These are phyloP conservation scores for Agrotis segetum DNA, from an alignment of 2,888 invertebrate species.

Conservation along the genomic window DNA sequence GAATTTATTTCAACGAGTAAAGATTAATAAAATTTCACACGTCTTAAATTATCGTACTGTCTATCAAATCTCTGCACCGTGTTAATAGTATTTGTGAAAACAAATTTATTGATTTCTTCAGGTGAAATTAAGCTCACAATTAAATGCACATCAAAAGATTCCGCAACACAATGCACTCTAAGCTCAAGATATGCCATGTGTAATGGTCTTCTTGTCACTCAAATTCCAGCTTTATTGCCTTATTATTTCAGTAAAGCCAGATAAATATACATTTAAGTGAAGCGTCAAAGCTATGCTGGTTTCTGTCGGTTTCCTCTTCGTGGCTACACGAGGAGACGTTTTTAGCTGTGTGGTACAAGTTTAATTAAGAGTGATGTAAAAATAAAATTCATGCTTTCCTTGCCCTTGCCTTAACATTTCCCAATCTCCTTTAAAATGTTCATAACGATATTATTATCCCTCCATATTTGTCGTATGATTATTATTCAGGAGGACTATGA, in stretches of 20 bases:
- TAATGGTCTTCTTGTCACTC: neutral
- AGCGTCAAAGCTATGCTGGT: slow-evolving; percentile 36
- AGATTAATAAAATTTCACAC: too few species aligned
- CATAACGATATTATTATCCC: too few species aligned
- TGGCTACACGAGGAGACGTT: slow-evolving; percentile 22
- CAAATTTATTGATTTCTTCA: neutral
- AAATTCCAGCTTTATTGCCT: slow-evolving; percentile 23
- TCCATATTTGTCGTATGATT: too few species aligned
- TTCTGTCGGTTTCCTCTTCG: slow-evolving; percentile 35
- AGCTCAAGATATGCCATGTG: neutral
- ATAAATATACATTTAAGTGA: slow-evolving; percentile 46
- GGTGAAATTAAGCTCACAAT: neutral
- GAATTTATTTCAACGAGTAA: too few species aligned
- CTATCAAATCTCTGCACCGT: too few species aligned
- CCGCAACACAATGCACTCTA: neutral
- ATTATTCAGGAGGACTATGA: too few species aligned
- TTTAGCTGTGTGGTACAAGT: slow-evolving; percentile 51
- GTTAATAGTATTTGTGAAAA: neutral
- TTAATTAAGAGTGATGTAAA: slow-evolving; percentile 16
- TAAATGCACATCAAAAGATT: neutral
- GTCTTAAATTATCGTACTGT: too few species aligned
- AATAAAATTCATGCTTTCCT: neutral
- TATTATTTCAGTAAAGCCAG: slow-evolving; percentile 26
- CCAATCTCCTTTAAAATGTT: too few species aligned
- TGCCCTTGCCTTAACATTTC: too few species aligned